Conservation (phyloP, 2,113 vertebrate genomes). For the Protobothrops flavoviridis region DNA sequence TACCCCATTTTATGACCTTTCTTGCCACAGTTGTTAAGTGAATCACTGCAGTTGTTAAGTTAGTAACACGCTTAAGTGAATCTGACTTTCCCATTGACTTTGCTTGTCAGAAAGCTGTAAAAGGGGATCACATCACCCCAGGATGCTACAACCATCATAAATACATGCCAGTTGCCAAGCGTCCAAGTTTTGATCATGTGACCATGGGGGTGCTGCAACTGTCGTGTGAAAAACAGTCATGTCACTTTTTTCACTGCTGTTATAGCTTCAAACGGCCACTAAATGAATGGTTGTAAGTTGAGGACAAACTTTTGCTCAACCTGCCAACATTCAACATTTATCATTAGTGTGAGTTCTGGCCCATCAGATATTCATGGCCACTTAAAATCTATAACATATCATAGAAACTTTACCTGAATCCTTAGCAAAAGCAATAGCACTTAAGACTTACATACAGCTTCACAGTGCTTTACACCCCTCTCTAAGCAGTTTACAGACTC, state of each 20-base stretch:
- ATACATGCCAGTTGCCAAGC: not conserved
- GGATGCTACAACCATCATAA: not conserved
- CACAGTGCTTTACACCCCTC: no score
- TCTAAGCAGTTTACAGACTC: no score
- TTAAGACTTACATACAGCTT: no score
- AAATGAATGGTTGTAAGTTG: not conserved
- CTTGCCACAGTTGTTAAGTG: not conserved
- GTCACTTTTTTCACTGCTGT: not conserved
- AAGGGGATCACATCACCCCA: not conserved
- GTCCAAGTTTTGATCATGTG: not conserved
- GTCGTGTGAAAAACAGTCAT: not conserved
- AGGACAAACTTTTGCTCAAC: not conserved
- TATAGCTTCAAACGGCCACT: not conserved
- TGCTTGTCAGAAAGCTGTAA: not conserved
- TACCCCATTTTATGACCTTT: not conserved
- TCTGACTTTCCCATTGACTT: not conserved
- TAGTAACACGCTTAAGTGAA: not conserved
- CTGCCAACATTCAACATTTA: not conserved
- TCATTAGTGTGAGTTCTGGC: not conserved
- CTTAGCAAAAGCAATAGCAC: no score
- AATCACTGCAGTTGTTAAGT: not conserved
- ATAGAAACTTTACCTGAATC: not conserved
- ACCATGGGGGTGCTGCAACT: not conserved
- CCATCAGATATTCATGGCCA: not conserved
- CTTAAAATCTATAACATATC: not conserved